phyloP scores from a whole-genome alignment of 1,140 invertebrate species.

The Hydropsyche tenuis region DNA sequence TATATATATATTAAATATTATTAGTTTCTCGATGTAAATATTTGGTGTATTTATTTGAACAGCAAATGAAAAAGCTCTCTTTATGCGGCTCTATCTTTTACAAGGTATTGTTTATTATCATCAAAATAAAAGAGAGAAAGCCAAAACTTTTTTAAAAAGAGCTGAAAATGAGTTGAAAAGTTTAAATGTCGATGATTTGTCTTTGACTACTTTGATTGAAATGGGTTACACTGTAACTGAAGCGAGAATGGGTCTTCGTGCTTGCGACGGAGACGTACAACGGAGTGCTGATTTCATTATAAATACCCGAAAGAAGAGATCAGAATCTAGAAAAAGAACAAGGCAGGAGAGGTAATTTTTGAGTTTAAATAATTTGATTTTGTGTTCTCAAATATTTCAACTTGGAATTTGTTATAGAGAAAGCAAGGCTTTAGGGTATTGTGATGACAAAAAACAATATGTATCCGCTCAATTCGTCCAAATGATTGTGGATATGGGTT shows the following conservation, averaged over 20 bases:
- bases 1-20: constrained; percentile 13
- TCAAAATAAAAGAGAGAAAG: constrained; percentile 69
- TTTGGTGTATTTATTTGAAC: constrained; percentile 28
- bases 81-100: constrained; percentile 77
- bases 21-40: neutral
- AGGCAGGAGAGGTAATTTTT: constrained; percentile 58
- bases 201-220: constrained; percentile 53
- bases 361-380: neutral
- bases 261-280: constrained; percentile 66
- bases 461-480: constrained; percentile 64
- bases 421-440: constrained; percentile 58
- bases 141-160: constrained; percentile 64
- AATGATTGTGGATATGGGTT: constrained; percentile 73
- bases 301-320: constrained; percentile 62
- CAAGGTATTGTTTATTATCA: constrained; percentile 81
- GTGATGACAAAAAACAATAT: constrained; percentile 61
- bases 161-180: constrained; percentile 67
- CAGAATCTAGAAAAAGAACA: constrained; percentile 62
- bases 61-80: constrained; percentile 75
- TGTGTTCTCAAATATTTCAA: no score
- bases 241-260: constrained; percentile 70
- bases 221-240: constrained; percentile 69
- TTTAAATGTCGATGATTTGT: constrained; percentile 64
- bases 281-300: constrained; percentile 70
- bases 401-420: constrained; percentile 51